These are phyloP conservation scores for Drosophila nannoptera DNA, from an alignment of 1,140 invertebrate genomes.

Conservation along the genomic window DNA sequence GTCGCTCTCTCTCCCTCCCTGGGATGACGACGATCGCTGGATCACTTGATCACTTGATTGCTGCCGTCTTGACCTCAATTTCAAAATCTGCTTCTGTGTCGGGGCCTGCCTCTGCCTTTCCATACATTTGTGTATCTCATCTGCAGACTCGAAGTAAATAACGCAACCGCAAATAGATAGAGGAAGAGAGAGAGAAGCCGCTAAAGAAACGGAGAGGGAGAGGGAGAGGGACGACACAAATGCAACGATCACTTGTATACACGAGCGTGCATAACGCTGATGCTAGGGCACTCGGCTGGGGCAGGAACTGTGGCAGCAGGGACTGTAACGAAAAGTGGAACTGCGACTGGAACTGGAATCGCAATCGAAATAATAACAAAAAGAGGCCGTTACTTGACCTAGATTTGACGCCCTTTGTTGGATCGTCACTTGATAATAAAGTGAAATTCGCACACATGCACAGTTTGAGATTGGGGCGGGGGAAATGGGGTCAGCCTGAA, in stretches of 20 bases:
- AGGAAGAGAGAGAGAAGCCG: conserved; percentile 13
- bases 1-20: not conserved
- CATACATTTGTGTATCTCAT: conserved; percentile 11
- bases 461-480: not conserved
- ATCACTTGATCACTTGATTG: conserved; percentile 33
- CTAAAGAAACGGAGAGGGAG: not conserved
- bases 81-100: conserved; percentile 39
- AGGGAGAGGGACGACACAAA: not conserved
- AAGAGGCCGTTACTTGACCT: conserved; percentile 60
- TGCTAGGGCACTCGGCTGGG: not conserved
- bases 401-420: conserved; percentile 71
- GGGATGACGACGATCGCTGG: conserved; percentile 27
- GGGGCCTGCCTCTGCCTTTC: not conserved
- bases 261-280: conserved; percentile 1
- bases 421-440: conserved; percentile 65
- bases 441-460: conserved; percentile 51
- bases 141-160: conserved; percentile 4
- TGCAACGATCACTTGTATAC: not conserved
- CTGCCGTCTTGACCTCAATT: conserved; percentile 66
- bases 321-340: not conserved
- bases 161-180: conserved; percentile 54
- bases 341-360: not conserved
- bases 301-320: not conserved
- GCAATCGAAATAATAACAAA: conserved; percentile 32
- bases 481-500: conserved; percentile 8